These are phyloP conservation scores for Idaea straminata DNA, from an alignment of 2,888 invertebrate genomes.

Conservation along the genomic window DNA sequence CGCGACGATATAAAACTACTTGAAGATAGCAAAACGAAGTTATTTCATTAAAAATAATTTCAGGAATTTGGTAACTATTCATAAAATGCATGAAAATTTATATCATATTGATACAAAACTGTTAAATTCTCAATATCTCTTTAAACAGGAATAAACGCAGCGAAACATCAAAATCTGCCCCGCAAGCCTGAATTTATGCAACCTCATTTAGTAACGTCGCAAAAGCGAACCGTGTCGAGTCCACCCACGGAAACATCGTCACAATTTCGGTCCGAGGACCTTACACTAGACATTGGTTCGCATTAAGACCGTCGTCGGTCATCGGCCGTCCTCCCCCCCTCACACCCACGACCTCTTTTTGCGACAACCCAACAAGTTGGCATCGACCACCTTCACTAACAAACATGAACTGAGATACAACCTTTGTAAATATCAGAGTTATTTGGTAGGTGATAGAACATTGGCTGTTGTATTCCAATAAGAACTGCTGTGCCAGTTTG, in stretches of 20 bases:
- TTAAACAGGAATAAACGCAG: constrained; percentile 18
- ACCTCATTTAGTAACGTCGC: constrained; percentile 47
- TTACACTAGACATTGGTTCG: constrained; percentile 75
- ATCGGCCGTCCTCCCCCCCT: constrained; percentile 63
- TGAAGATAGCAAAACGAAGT: too few species aligned
- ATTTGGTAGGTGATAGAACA: constrained; percentile 42
- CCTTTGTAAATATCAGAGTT: constrained; percentile 38
- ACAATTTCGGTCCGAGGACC: constrained; percentile 62
- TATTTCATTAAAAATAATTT: too few species aligned
- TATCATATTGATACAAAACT: too few species aligned
- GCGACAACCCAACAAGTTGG: constrained; percentile 54
- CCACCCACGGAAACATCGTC: constrained; percentile 55
- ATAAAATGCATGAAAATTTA: too few species aligned
- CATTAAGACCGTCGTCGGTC: constrained; percentile 71
- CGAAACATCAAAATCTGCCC: constrained; percentile 21
- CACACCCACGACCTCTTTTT: constrained; percentile 65
- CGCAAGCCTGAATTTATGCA: constrained; percentile 45
- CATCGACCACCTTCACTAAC: constrained; percentile 41
- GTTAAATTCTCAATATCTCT: too few species aligned
- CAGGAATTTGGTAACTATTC: too few species aligned
- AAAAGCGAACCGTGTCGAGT: constrained; percentile 54
- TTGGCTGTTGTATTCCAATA: constrained; percentile 35
- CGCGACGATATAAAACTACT: too few species aligned
- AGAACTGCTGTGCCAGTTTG: constrained; percentile 23
- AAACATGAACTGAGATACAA: constrained; percentile 28